Base-by-base conservation (phyloP, 2,113 vertebrate species). In the Hyperoodon ampullatus region DNA sequence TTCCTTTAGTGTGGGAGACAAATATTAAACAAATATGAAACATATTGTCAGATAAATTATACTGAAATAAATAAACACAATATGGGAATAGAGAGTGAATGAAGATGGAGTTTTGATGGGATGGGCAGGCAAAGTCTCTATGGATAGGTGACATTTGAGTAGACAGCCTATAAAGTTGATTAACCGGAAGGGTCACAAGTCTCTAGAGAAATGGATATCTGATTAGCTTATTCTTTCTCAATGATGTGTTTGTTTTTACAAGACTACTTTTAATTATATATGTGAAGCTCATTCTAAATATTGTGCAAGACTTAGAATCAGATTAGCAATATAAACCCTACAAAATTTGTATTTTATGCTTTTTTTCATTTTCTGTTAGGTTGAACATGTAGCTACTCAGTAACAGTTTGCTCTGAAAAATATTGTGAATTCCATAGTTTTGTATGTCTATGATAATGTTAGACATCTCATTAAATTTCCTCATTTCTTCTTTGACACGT, bases 371-470 rank as follows among this genome's bases (percentile, higher is more conserved):
- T 71, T 93, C 13, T 95, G 12, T 58, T 72, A 26, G 11, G 7
- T 44, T 83, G 55, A 71, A n/a, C 6, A 78, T 66, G 10, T 33
- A 53, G 26, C 42, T 39, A 23, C n/a, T 28, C 18, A 58, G 5
- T 28, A 82, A 85, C 39, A 75, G 61, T 90, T 80, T 93, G 13
- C 61, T 80, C 77, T 83, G 8, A 42, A 90, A 87, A 96, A 72
- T 71, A 77, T 24, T 33, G 88, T 44, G 8, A 75, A 30, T 94
- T 94, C 10, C 8, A 58, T 21, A 72, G 26, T 30, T 72, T 68
- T 44, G 33, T 24, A 78, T 26, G 9, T 42, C 18, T 44, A 3
- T 82, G 42, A 85, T 35, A 74, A 77, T 19, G 82, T 94, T 70
- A 30, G 24, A 53, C 0, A 60, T 33, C 8, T 55, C 50, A 33